Base-by-base conservation (phyloP, 2,888 invertebrate genomes). In the Philopedon plagiatum region DNA sequence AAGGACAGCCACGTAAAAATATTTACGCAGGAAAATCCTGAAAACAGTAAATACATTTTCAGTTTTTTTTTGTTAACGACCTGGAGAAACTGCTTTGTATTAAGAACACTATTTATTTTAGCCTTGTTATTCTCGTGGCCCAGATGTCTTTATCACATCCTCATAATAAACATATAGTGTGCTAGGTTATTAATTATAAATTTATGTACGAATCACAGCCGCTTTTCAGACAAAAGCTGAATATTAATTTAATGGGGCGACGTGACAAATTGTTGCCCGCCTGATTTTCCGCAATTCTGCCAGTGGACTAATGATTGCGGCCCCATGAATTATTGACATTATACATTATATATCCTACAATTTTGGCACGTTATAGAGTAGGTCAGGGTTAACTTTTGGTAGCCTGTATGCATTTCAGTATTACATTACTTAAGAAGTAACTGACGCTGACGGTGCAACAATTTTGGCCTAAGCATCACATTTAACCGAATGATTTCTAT, bases 211-310 rank as follows among this genome's bases (percentile, higher is more conserved):
- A 64, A 41, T 64, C 54, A 39, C 44, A 41, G 57, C 34, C 32
- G 66, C 57, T 57, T 49, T 67, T 61, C 60, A 60, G 67, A 69
- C 62, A 39, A 62, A 61, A 51, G 51, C 56, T 21, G 62, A 69
- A 69, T 69, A 62, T 69, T 69, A 69, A 62, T 69, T 62, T 51
- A 62, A 62, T 54, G 56, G 64, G 34, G 15, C 51, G 58, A 70
- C 70, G 70, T 70, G 70, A 64, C 70, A 70, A 64, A 70, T 70
- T 70, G 70, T 49, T 19, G 39, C 32, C 54, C 41, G 65, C 65
- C 58, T 65, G 71, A 65, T 71, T 65, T 71, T 60, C 71, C 65
- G 61, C 65, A 71, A 51, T 65, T 62, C 60, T 60, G 46, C 54
- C 60, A 57, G 51, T 66, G 56, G 66, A 57, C 56, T 66, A 66